Conservation (phyloP, 2,888 invertebrate genomes). For the Agrochola lychnidis region DNA sequence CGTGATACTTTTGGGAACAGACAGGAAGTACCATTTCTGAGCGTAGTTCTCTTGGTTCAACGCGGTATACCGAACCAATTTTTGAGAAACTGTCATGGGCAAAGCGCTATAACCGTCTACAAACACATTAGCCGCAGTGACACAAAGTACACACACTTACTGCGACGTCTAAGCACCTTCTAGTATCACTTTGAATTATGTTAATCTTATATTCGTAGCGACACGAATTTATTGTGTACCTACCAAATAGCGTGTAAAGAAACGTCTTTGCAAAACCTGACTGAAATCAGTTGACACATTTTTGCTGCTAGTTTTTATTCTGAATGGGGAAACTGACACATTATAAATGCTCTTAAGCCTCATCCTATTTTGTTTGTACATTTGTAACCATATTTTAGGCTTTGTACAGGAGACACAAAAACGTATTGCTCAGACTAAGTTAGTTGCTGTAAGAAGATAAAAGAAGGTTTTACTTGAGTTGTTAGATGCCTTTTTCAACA, state of each 20-base stretch:
- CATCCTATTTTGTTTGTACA: not conserved
- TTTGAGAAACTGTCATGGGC: not conserved
- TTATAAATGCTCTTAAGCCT: conserved; percentile 24
- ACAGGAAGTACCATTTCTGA: not conserved
- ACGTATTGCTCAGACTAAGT: conserved; percentile 20
- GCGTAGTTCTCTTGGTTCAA: not conserved
- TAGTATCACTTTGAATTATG: not conserved
- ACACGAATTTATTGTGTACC: conserved; percentile 12
- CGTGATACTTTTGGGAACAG: not conserved
- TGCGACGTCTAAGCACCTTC: not conserved
- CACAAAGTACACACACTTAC: conserved; percentile 15
- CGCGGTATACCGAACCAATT: too few species aligned
- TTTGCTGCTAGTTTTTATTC: conserved; percentile 17
- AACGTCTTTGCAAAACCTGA: conserved; percentile 18
- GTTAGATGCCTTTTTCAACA: conserved; percentile 4
- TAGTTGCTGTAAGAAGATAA: not conserved
- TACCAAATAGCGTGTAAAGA: conserved; percentile 3
- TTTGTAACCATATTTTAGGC: conserved; percentile 35
- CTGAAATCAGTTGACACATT: conserved; percentile 28
- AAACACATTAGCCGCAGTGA: conserved; percentile 15
- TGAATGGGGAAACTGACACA: conserved; percentile 21
- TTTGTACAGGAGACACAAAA: conserved; percentile 5
- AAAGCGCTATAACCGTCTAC: not conserved
- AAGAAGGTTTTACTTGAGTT: not conserved
- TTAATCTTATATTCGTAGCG: not conserved